A percentile compares a stretch with the other conserved stretches of the same genome.
Conservation (phyloP, 2,888 invertebrate genomes). For the Eupithecia pulchellata region DNA sequence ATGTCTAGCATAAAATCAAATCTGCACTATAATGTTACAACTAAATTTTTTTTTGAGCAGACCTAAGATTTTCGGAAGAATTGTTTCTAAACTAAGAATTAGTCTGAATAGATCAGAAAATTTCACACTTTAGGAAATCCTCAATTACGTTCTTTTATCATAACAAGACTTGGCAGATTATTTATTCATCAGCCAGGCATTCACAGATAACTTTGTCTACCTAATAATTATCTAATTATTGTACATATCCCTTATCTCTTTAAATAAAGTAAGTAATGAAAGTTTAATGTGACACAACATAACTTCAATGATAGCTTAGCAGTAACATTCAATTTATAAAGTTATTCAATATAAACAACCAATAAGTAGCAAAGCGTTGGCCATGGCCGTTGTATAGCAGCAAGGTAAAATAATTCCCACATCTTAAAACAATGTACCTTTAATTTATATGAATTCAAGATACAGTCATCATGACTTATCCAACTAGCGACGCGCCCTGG, state of each 20-base stretch:
- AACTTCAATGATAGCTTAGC: background rate
- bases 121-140: background rate
- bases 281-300: background rate
- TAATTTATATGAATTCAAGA: background rate
- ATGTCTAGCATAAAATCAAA: background rate
- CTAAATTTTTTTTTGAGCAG: background rate
- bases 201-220: background rate
- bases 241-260: background rate
- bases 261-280: background rate
- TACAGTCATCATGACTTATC: too few species aligned
- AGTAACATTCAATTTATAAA: background rate
- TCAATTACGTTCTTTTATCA: background rate
- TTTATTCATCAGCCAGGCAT: background rate
- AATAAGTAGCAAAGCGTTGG: background rate
- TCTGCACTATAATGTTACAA: background rate
- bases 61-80: background rate
- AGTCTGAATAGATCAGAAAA: background rate
- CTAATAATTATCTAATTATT: background rate
- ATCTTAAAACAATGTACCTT: background rate
- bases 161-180: background rate
- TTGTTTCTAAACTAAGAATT: background rate
- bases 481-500: too few species aligned
- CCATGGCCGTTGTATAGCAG: background rate
- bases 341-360: too few species aligned
- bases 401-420: background rate